These are phyloP conservation scores for Crypturellus undulatus DNA, from an alignment of 2,113 vertebrate genomes.

Conservation along the genomic window DNA sequence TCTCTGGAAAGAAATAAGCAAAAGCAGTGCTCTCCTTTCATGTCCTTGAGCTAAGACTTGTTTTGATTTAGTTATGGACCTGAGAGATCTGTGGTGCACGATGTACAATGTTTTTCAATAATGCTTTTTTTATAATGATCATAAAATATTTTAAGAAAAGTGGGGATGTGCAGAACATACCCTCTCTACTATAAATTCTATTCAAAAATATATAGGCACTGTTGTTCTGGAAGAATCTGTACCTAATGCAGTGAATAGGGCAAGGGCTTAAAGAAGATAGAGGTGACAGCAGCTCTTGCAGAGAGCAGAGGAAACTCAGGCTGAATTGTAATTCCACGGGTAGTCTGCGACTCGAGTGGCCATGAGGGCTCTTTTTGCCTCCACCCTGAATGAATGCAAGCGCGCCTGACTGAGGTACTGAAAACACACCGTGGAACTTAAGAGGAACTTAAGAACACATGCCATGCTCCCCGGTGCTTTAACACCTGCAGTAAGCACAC, in stretches of 20 bases:
- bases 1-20: background rate
- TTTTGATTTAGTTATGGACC: background rate
- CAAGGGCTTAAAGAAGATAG: background rate
- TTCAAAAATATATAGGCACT: background rate
- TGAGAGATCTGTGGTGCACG: background rate
- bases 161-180: background rate
- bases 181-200: background rate
- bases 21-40: background rate
- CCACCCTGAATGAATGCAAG: background rate
- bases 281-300: background rate
- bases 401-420: background rate
- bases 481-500: background rate
- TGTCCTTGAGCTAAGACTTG: background rate
- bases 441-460: background rate
- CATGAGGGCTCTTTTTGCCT: background rate
- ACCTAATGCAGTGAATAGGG: background rate
- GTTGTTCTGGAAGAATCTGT: background rate
- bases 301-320: background rate
- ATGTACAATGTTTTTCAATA: background rate
- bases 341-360: background rate
- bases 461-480: background rate
- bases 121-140: background rate
- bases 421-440: background rate
- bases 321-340: background rate
- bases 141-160: background rate